phyloP scores from a whole-genome alignment of 2,113 vertebrate genomes.

The Psephotus haematonotus region DNA sequence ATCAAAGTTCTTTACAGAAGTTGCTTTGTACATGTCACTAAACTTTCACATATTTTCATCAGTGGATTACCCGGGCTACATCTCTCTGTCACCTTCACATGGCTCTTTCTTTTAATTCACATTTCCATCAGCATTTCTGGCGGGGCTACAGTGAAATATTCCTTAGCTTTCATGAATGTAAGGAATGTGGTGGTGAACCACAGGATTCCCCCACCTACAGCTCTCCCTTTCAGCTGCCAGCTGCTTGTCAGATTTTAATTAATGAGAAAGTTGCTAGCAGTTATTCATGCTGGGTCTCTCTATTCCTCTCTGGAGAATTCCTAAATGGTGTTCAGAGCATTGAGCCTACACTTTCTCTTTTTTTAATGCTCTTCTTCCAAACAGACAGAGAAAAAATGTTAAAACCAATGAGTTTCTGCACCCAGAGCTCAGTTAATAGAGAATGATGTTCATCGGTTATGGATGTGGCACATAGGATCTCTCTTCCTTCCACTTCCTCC shows the following conservation, averaged over 20 bases:
- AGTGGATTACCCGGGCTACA: slow-evolving; percentile 25
- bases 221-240: slow-evolving; percentile 73
- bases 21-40: not conserved
- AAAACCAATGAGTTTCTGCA: not conserved
- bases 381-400: slow-evolving; percentile 11
- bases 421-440: not conserved
- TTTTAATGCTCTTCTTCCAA: slow-evolving; percentile 17
- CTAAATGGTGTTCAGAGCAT: slow-evolving; percentile 27
- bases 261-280: slow-evolving; percentile 69
- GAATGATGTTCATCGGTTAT: not conserved
- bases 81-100: slow-evolving; percentile 62
- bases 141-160: slow-evolving; percentile 60
- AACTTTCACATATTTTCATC: slow-evolving; percentile 18
- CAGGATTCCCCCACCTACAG: slow-evolving; percentile 75
- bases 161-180: slow-evolving; percentile 68
- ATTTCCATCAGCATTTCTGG: slow-evolving; percentile 61
- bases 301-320: slow-evolving; percentile 64
- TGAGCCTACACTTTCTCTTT: slow-evolving; percentile 22
- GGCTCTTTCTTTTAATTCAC: slow-evolving; percentile 70
- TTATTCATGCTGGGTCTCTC: slow-evolving; percentile 65
- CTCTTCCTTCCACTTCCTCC: not conserved
- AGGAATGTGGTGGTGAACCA: slow-evolving; percentile 73
- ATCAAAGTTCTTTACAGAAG: not conserved
- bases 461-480: not conserved
- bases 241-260: slow-evolving; percentile 76